Percentiles rank a stretch among this genome's conserved stretches.
phyloP scores from a whole-genome alignment of 1,140 invertebrate genomes.

The Cheumatopsyche charites region DNA sequence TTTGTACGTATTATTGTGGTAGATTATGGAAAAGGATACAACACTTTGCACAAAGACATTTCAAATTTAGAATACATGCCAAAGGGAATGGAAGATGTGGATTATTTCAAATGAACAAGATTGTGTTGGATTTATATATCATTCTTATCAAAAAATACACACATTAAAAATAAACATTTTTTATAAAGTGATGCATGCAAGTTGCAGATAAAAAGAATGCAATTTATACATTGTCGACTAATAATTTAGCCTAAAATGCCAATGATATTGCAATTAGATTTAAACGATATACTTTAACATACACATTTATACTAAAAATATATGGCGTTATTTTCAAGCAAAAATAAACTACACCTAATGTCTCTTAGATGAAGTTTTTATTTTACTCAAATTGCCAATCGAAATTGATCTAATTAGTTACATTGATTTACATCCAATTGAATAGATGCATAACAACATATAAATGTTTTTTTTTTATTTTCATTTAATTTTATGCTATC shows the following conservation, averaged over 20 bases:
- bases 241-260: not conserved
- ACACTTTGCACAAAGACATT: slow-evolving; percentile 62
- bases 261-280: not conserved
- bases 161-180: slow-evolving; percentile 24
- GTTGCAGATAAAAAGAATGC: slow-evolving; percentile 5
- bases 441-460: slow-evolving; percentile 17
- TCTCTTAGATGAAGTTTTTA: not conserved
- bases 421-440: slow-evolving; percentile 22
- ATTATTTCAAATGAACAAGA: slow-evolving; percentile 52
- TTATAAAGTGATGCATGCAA: slow-evolving; percentile 22
- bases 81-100: slow-evolving; percentile 67
- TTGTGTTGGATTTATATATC: slow-evolving; percentile 6
- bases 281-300: slow-evolving; percentile 7
- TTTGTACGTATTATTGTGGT: slow-evolving; percentile 50
- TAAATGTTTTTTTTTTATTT: not conserved
- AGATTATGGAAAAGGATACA: slow-evolving; percentile 72
- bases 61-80: slow-evolving; percentile 71
- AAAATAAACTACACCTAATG: not conserved
- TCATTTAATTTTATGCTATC: not conserved
- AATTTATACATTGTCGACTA: slow-evolving; percentile 4
- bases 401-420: slow-evolving; percentile 8
- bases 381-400: not conserved
- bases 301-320: slow-evolving; percentile 2
- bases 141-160: slow-evolving; percentile 28
- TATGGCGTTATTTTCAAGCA: not conserved